Conservation (phyloP, 1,140 invertebrate species). For the Antheraea mylitta region DNA sequence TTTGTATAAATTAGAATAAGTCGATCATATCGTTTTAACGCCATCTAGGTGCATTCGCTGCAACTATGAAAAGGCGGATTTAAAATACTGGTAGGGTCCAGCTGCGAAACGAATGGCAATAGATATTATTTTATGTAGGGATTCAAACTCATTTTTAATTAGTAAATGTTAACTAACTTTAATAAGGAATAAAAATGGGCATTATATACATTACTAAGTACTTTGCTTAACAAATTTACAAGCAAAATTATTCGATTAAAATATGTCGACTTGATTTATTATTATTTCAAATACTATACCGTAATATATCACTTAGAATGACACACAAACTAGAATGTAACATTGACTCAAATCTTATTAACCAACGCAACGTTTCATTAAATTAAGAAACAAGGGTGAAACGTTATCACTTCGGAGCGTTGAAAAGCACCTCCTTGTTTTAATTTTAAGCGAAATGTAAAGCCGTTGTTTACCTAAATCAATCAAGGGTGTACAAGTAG, state of each 20-base stretch:
- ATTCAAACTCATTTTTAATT: neutral
- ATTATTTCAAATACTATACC: no score
- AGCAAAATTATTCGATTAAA: no score
- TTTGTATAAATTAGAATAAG: neutral
- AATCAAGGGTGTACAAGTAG: constrained; percentile 35
- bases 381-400: constrained; percentile 1
- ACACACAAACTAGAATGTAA: no score
- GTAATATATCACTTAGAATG: no score
- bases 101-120: neutral
- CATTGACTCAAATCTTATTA: no score
- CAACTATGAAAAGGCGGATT: neutral
- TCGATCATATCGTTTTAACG: neutral
- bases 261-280: no score
- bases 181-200: no score
- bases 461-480: constrained; percentile 42
- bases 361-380: neutral
- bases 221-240: no score
- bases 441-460: constrained; percentile 28
- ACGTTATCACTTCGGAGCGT: constrained; percentile 12
- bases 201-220: no score
- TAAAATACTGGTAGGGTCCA: neutral
- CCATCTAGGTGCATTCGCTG: neutral
- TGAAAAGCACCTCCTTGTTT: constrained; percentile 15
- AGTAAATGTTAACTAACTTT: no score
- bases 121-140: neutral